Evolutionary conservation across 2,888 invertebrate species (phyloP), one percentile per base, ranked within the genome.

Genomic region (Yponomeuta malinellus): DNA sequence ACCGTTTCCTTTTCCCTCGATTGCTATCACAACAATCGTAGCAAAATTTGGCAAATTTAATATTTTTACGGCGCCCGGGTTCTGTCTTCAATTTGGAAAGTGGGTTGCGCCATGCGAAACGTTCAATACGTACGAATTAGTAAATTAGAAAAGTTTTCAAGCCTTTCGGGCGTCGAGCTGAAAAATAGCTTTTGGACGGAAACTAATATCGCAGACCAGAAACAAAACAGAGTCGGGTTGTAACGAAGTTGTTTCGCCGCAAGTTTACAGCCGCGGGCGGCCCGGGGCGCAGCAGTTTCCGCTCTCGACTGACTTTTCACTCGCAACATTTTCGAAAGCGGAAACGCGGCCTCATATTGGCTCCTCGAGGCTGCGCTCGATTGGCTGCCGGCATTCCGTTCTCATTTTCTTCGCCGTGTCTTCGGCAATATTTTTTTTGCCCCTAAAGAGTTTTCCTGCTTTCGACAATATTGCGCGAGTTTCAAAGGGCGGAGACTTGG

Each of bases 121-220:
- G 83, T 83, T 79, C 84, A 83, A 82, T 85, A 82, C 83, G 82
- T 85, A 82, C 83, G 83, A 89, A 90, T 89, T 88, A 85, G 83
- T 85, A 89, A 91, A 91, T 91, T 90, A 89, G 89, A 89, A 91
- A 91, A 91, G 84, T 92, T 91, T 84, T 79, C 84, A 85, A 87
- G 87, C 86, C 84, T 88, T 89, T 87, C 85, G 83, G 43, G 83
- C 87, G 83, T 78, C 83, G 83, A 79, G 80, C 85, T 90, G 89
- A 91, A 91, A 91, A 90, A 91, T 90, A 87, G 88, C 90, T 87
- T 88, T 90, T 88, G 86, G 88, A 83, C 89, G 86, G 87, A 90
- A 92, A 91, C 92, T 91, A 92, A 92, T 92, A 92, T 90, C 87
- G 86, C 85, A 81, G 82, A 78, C 81, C 82, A 81, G 85, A 87